Percentiles rank a stretch among this genome's conserved stretches.
Conservation (phyloP, 1,140 invertebrate genomes). For the Apis dorsata region DNA sequence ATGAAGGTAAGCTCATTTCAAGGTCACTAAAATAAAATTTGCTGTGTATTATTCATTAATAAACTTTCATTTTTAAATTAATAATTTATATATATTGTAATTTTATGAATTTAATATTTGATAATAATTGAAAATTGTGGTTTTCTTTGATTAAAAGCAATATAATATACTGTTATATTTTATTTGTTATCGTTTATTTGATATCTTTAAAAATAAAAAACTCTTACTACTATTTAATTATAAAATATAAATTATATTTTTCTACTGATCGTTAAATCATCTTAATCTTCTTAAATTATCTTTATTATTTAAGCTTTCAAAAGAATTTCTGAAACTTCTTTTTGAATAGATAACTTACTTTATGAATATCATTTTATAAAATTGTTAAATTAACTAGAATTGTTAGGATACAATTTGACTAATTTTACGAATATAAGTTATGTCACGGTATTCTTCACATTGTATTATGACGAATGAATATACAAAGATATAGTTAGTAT, state of each 20-base stretch:
- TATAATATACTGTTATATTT: background rate
- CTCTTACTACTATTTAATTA: background rate
- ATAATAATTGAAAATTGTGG: background rate
- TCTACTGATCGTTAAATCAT: background rate
- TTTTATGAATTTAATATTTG: background rate
- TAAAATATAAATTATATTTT: background rate
- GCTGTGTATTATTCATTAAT: background rate
- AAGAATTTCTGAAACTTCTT: background rate
- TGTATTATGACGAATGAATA: background rate
- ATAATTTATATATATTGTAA: background rate
- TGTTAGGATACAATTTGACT: background rate
- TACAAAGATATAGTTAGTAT: background rate
- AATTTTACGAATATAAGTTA: background rate
- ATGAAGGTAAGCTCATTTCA: slow-evolving; percentile 37
- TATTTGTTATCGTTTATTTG: too few relatives aligned
- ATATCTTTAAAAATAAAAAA: background rate
- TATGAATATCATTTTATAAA: too few relatives aligned
- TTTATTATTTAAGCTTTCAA: background rate
- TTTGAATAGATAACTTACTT: background rate
- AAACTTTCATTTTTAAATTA: background rate
- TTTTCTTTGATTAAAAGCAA: background rate
- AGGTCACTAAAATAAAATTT: too few relatives aligned
- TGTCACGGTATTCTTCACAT: too few relatives aligned
- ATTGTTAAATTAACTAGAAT: background rate
- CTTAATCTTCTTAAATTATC: background rate